A percentile compares a stretch with the other conserved stretches of the same genome.
Evolutionary conservation across 2,888 invertebrate genomes (phyloP).

Genomic region (Arrhopalites spinosus): DNA sequence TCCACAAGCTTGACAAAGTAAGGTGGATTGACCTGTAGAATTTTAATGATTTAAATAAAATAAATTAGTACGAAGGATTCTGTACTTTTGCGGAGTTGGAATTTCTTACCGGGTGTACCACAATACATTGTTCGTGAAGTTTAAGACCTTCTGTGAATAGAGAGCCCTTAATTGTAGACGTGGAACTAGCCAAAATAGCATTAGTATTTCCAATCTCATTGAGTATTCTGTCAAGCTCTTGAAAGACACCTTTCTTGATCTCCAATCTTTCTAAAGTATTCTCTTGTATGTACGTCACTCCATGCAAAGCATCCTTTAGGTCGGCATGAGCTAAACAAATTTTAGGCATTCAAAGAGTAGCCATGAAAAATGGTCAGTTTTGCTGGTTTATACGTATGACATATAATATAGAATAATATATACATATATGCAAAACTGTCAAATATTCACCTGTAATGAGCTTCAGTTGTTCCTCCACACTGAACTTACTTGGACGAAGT

Average conservation of each 20-base stretch:
- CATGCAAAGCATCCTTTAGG: conserved; percentile 73
- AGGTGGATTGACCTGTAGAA: conserved; percentile 81
- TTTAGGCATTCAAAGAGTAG: no score
- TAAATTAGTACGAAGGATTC: neutral
- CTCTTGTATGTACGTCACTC: conserved; percentile 85
- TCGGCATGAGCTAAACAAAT: conserved; percentile 63
- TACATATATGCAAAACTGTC: no score
- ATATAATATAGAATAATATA: no score
- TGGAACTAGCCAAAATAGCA: conserved; percentile 88
- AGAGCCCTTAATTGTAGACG: conserved; percentile 90
- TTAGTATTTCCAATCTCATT: conserved; percentile 71
- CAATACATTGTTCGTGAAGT: conserved; percentile 73
- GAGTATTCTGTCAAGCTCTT: conserved; percentile 72
- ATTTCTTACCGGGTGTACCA: conserved; percentile 79
- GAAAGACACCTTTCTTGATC: conserved; percentile 79
- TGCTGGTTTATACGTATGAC: no score
- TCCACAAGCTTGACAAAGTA: conserved; percentile 95
- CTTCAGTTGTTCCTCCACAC: conserved; percentile 73
- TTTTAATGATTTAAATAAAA: neutral
- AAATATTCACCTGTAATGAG: conserved; percentile 72
- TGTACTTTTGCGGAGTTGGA: neutral
- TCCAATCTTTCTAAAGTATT: conserved; percentile 90
- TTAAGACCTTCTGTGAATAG: conserved; percentile 74
- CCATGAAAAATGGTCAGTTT: no score
- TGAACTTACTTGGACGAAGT: conserved; percentile 67